phyloP scores from a whole-genome alignment of 2,888 invertebrate species.

The Neria commutata region DNA sequence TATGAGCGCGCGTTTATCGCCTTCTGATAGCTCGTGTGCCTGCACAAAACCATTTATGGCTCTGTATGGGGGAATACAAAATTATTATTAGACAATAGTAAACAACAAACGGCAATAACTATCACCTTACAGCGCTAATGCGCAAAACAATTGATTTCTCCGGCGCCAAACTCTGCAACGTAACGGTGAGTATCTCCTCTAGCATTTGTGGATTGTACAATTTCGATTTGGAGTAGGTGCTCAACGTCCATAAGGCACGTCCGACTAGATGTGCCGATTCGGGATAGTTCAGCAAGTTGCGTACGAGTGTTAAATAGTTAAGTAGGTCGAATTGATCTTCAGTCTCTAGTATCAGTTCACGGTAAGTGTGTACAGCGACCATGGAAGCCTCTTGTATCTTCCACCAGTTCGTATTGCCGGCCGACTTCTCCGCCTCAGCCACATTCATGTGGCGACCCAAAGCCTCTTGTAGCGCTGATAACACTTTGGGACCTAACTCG shows the following conservation, averaged over 20 bases:
- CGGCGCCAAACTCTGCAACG: slow-evolving; percentile 50
- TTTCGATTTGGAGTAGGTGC: slow-evolving; percentile 57
- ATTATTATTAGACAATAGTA: not conserved
- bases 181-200: slow-evolving; percentile 55
- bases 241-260: slow-evolving; percentile 58
- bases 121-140: slow-evolving; percentile 56
- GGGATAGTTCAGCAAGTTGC: slow-evolving; percentile 55
- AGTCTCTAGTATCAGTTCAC: slow-evolving; percentile 57
- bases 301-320: slow-evolving; percentile 59
- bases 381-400: slow-evolving; percentile 72
- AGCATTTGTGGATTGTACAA: slow-evolving; percentile 59
- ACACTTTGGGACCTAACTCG: slow-evolving; percentile 66
- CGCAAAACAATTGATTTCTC: slow-evolving; percentile 57
- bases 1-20: slow-evolving; percentile 58
- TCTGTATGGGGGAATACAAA: slow-evolving; percentile 29
- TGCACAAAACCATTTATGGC: slow-evolving; percentile 60
- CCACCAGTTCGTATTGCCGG: slow-evolving; percentile 68
- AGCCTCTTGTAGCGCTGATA: slow-evolving; percentile 66
- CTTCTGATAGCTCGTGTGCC: slow-evolving; percentile 62
- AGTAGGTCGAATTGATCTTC: slow-evolving; percentile 59
- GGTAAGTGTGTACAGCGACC: slow-evolving; percentile 67
- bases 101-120: not conserved
- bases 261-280: slow-evolving; percentile 57
- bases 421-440: slow-evolving; percentile 63
- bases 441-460: slow-evolving; percentile 68